Conservation (phyloP, 2,888 invertebrate genomes). For the Lumbricus terrestris region DNA sequence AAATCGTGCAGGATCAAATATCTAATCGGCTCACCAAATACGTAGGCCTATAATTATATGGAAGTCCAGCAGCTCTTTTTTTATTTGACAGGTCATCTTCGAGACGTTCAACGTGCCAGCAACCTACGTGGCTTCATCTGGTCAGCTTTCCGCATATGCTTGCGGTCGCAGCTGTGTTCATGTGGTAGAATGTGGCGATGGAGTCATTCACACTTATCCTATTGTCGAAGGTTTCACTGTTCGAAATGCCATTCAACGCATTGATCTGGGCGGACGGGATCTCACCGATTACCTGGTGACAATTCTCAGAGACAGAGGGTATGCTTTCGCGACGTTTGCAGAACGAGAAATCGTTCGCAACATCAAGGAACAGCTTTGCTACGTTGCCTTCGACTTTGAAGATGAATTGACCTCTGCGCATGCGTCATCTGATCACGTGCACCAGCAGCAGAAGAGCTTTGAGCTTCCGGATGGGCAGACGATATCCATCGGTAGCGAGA, state of each 20-base stretch:
- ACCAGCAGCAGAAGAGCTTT: constrained; percentile 73
- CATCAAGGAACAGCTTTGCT: constrained; percentile 4
- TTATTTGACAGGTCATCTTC: neutral
- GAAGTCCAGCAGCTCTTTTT: too few relatives aligned
- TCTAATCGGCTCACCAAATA: too few relatives aligned
- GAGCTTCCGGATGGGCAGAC: constrained; percentile 52
- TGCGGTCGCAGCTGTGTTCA: neutral
- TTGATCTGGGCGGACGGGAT: neutral
- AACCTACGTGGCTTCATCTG: neutral
- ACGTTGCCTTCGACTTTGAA: constrained; percentile 85
- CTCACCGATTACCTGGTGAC: neutral
- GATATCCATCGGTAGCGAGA: constrained; percentile 53
- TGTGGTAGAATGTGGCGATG: neutral
- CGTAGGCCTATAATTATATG: too few relatives aligned
- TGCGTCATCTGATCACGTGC: constrained; percentile 79
- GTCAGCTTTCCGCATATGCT: neutral
- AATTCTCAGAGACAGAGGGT: neutral
- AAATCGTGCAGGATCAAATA: too few relatives aligned
- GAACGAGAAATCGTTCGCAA: constrained; percentile 4
- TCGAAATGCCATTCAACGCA: neutral
- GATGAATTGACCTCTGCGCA: constrained; percentile 92
- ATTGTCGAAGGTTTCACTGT: neutral
- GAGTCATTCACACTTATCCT: neutral
- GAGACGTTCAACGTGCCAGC: neutral
- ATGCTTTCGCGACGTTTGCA: neutral